Base-by-base conservation (phyloP, 2,888 invertebrate genomes). In the Nezara viridula region DNA sequence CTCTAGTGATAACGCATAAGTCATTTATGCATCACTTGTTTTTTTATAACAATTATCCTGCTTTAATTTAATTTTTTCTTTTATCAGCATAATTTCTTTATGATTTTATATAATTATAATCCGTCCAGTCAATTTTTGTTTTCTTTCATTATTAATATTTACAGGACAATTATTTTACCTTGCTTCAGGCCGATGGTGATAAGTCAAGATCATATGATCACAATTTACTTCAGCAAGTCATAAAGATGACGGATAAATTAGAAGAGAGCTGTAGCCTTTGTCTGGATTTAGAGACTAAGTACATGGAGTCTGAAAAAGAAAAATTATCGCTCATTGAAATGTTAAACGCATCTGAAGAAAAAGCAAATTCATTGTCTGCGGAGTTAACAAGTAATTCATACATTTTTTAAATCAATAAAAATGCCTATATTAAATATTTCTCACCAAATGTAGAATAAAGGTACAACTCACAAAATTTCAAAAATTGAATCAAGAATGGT, bases 191-290 rank as follows among this genome's bases (percentile, higher is more conserved):
- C 1, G 88, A 88, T 27, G 44, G 55, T 55, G 88, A 88, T 19
- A 88, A 73, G 44, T 55, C 60, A 7, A 88, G 60, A 21, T 73
- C 60, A 19, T 88, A 73, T 44, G 50, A 88, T 37, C 85, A 52
- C 3, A 88, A 85, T 49, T 52, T 88, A 37, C 50, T 88, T 14
- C 50, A 81, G 32, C 77, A 88, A 81, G 88, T 88, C 16, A 77
- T 88, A 24, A 89, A 77, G 85, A 90, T 90, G 66, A 89, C 90
- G 32, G 89, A 89, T 16, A 89, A 90, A 49, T 55, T 90, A 12
- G 90, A 90, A 85, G 87, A 90, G 77, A 89, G 89, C 27, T 89
- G 88, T 47, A 85, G 88, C n/a, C 88, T 90, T n/a, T 90, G 89
- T 81, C 87, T 89, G 10, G 87, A 89, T 27, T 81, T 90, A 50